phyloP scores from a whole-genome alignment of 2,113 vertebrate genomes.

The Fregetta grallaria region DNA sequence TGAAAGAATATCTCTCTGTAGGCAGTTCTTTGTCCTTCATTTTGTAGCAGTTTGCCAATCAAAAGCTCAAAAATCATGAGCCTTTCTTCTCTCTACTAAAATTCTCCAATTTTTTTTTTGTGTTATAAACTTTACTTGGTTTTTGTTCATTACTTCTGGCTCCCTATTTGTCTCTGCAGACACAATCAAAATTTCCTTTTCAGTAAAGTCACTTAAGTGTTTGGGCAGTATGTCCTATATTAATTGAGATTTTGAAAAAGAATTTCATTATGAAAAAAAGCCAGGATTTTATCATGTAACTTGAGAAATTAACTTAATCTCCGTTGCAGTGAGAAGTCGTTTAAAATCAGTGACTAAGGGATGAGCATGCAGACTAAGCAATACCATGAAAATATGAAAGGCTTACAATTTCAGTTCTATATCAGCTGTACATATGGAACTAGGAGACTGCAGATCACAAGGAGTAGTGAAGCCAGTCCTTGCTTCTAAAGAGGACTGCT shows the following conservation, averaged over 20 bases:
- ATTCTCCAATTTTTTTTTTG: neutral
- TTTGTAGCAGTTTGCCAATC: neutral
- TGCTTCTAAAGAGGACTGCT: neutral
- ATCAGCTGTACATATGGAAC: neutral
- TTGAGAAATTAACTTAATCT: neutral
- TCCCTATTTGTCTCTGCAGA: neutral
- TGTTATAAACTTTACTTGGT: neutral
- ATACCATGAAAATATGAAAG: neutral
- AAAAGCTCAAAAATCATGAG: neutral
- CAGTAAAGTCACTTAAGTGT: neutral
- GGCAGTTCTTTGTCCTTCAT: neutral
- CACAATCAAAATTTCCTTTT: neutral
- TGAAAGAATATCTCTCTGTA: neutral
- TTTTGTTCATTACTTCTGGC: neutral
- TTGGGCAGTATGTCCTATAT: neutral
- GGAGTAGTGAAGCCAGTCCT: neutral
- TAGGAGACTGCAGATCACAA: neutral
- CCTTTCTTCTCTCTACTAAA: neutral
- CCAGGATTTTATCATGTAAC: neutral
- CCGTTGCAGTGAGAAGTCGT: neutral
- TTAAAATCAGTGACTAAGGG: neutral
- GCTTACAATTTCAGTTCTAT: neutral
- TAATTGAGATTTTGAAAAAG: neutral
- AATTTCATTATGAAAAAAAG: neutral
- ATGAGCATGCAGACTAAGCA: neutral